Evolutionary conservation across 1,140 invertebrate species (phyloP).

Genomic region (Bombus polaris): DNA sequence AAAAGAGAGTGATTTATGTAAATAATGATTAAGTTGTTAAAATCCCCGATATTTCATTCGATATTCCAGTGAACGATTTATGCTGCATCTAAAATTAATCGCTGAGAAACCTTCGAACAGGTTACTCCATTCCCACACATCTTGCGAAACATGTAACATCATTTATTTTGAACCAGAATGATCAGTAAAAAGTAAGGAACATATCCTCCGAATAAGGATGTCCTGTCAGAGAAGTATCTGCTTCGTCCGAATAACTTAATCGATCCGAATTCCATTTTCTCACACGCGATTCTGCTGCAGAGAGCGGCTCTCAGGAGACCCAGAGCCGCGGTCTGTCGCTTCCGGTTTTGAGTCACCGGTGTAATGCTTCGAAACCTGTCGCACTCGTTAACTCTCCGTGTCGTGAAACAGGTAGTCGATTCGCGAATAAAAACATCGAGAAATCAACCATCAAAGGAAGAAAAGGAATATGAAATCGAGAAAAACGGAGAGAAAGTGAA

Average conservation of each 20-base stretch:
- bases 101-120: not conserved
- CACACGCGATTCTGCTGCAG: not conserved
- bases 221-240: not conserved
- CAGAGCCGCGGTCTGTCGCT: constrained; percentile 21
- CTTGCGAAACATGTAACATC: not conserved
- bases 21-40: not conserved
- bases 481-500: not conserved
- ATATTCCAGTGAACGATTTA: not conserved
- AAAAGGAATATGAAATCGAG: no score
- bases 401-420: not conserved
- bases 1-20: not conserved
- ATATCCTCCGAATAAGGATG: not conserved
- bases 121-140: not conserved
- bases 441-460: constrained; percentile 19
- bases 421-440: constrained; percentile 16
- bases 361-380: constrained; percentile 54
- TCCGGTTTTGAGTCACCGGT: constrained; percentile 38
- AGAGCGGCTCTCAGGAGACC: not conserved
- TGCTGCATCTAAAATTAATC: not conserved
- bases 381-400: constrained; percentile 30
- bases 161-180: not conserved
- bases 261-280: not conserved
- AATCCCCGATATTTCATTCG: not conserved
- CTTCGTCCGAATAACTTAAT: constrained; percentile 12
- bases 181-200: not conserved